Evolutionary conservation across 2,888 invertebrate genomes (phyloP).

Genomic region (Dasypolia templi): DNA sequence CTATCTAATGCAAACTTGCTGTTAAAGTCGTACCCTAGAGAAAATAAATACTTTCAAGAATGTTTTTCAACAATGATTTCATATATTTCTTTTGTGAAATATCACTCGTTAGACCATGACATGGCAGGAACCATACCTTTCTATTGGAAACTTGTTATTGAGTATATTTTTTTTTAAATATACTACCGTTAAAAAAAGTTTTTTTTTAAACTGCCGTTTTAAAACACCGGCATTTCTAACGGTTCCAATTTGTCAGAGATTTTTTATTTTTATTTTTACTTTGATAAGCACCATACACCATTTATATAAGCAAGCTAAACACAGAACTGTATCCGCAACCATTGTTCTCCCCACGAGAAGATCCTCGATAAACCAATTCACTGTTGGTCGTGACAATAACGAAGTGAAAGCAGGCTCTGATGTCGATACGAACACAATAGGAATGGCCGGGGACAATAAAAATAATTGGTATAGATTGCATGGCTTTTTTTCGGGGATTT

Average conservation of each 20-base stretch:
- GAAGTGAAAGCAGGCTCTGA: conserved; percentile 14
- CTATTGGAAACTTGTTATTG: not conserved
- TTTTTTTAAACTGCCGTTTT: not conserved
- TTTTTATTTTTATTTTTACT: too few relatives aligned
- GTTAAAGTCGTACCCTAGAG: not conserved
- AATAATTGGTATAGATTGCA: conserved; percentile 19
- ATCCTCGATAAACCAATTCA: conserved; percentile 41
- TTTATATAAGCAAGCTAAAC: conserved; percentile 28
- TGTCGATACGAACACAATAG: conserved; percentile 32
- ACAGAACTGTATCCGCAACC: not conserved
- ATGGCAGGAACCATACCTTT: not conserved
- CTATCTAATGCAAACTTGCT: not conserved
- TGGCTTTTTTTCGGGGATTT: not conserved
- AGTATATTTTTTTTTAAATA: too few relatives aligned
- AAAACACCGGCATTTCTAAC: not conserved
- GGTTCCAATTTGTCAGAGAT: not conserved
- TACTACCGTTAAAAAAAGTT: too few relatives aligned
- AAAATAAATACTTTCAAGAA: not conserved
- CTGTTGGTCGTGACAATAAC: conserved; percentile 25
- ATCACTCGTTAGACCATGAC: too few relatives aligned
- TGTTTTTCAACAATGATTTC: not conserved
- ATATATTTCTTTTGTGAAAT: not conserved
- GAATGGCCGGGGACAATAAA: conserved; percentile 34
- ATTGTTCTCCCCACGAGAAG: conserved; percentile 36
- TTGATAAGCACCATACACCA: not conserved